A percentile compares a stretch with the other conserved stretches of the same genome.
These are phyloP conservation scores for Helicoverpa armigera DNA, from an alignment of 1,140 invertebrate species.

Conservation along the genomic window DNA sequence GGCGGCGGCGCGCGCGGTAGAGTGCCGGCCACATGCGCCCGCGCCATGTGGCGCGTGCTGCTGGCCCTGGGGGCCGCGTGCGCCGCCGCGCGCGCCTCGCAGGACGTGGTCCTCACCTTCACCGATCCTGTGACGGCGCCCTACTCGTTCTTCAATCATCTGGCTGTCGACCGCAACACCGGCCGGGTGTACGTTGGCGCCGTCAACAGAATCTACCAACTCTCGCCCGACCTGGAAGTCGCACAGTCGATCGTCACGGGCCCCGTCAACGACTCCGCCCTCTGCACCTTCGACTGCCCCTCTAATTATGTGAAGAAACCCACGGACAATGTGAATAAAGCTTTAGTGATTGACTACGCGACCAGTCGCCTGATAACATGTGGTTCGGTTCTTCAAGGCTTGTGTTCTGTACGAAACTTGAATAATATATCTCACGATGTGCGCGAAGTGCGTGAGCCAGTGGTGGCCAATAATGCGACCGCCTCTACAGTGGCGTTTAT, in stretches of 20 bases:
- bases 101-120: constrained; percentile 90
- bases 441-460: constrained; percentile 93
- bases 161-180: constrained; percentile 96
- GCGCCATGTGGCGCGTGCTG: constrained; percentile 84
- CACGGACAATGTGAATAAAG: constrained; percentile 98
- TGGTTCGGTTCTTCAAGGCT: constrained; percentile 96
- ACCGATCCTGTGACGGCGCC: constrained; percentile 88
- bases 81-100: constrained; percentile 82
- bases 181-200: constrained; percentile 97
- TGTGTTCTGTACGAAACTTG: constrained; percentile 95
- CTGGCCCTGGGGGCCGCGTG: constrained; percentile 83
- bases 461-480: constrained; percentile 97
- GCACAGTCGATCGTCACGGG: constrained; percentile 94
- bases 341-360: constrained; percentile 97
- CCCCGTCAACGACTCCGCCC: constrained; percentile 95
- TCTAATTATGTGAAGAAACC: constrained; percentile 89
- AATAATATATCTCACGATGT: constrained; percentile 94
- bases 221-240: constrained; percentile 94
- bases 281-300: constrained; percentile 96
- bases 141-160: constrained; percentile 91
- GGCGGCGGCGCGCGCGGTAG: constrained; percentile 77
- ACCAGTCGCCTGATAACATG: constrained; percentile 96
- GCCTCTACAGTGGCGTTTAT: constrained; percentile 99
- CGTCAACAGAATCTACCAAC: constrained; percentile 97
- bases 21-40: constrained; percentile 79